Percentiles rank a stretch among this genome's conserved stretches.
Evolutionary conservation across 2,797 vertebrate species (phyloP).

Genomic region (Melanotaenia maccullochi): DNA sequence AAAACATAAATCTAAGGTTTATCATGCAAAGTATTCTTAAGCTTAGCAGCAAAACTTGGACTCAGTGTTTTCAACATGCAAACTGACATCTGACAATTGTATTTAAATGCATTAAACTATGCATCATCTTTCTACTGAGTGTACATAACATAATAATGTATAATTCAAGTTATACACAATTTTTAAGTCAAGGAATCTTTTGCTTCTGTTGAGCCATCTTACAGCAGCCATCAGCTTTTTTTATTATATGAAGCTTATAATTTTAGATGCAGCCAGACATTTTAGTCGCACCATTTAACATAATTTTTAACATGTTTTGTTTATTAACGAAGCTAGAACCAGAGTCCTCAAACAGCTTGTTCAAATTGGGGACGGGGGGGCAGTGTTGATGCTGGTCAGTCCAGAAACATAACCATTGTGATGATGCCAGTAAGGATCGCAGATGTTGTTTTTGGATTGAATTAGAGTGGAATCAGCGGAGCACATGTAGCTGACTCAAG

Average conservation of each 20-base stretch:
- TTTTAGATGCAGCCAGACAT: slow-evolving; percentile 3
- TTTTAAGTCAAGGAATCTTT: neutral
- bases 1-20: neutral
- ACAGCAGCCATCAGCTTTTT: neutral
- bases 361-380: slow-evolving; percentile 11
- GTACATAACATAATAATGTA: neutral
- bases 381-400: slow-evolving; percentile 17
- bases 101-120: neutral
- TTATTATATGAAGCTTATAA: neutral
- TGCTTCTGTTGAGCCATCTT: neutral
- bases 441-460: slow-evolving; percentile 54
- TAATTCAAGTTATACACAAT: neutral
- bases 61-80: neutral
- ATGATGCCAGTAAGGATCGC: slow-evolving; percentile 12
- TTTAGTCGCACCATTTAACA: neutral
- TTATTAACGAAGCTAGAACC: slow-evolving; percentile 23
- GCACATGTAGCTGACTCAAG: slow-evolving; percentile 5
- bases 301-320: neutral
- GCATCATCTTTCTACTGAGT: neutral
- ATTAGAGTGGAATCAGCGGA: neutral
- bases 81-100: neutral
- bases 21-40: neutral
- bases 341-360: slow-evolving; percentile 39
- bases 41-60: neutral
- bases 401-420: slow-evolving; percentile 29